Conservation (phyloP, 2,888 invertebrate genomes). For the Sabellastarte sp. region DNA sequence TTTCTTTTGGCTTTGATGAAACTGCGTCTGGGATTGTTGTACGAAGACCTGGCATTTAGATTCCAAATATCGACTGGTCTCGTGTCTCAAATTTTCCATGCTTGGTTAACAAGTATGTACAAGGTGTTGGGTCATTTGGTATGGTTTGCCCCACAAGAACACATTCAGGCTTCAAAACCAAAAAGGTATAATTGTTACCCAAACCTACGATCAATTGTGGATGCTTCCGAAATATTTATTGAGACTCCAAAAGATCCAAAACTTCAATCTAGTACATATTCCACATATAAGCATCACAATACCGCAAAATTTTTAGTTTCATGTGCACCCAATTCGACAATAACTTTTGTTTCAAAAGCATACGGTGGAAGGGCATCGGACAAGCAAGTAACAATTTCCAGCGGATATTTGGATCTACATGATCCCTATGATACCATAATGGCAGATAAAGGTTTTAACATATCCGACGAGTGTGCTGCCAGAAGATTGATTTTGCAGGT, state of each 20-base stretch:
- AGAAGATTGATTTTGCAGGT: neutral
- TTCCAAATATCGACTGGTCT: slow-evolving; percentile 3
- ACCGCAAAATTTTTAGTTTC: slow-evolving; percentile 10
- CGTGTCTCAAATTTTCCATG: slow-evolving; percentile 8
- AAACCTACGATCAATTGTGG: slow-evolving; percentile 5
- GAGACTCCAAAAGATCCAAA: slow-evolving; percentile 7
- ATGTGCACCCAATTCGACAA: slow-evolving; percentile 8
- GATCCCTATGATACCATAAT: slow-evolving; percentile 3
- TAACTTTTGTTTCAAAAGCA: slow-evolving; percentile 3
- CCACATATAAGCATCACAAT: slow-evolving; percentile 15
- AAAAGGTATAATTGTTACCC: neutral
- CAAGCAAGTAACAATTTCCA: neutral
- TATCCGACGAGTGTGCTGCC: slow-evolving; percentile 2
- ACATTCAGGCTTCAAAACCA: neutral
- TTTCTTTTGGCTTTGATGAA: slow-evolving; percentile 8
- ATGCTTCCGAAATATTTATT: slow-evolving; percentile 11
- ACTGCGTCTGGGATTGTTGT: slow-evolving; percentile 4
- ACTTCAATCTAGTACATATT: slow-evolving; percentile 5
- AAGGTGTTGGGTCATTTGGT: neutral
- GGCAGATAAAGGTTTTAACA: slow-evolving; percentile 13
- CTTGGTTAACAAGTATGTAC: slow-evolving; percentile 1
- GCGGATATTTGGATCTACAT: neutral
- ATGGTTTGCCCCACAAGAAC: neutral
- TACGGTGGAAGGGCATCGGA: slow-evolving; percentile 6
- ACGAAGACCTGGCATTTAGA: slow-evolving; percentile 2